Base-by-base conservation (phyloP, 2,797 vertebrate species). In the Hafferia zeledoni region DNA sequence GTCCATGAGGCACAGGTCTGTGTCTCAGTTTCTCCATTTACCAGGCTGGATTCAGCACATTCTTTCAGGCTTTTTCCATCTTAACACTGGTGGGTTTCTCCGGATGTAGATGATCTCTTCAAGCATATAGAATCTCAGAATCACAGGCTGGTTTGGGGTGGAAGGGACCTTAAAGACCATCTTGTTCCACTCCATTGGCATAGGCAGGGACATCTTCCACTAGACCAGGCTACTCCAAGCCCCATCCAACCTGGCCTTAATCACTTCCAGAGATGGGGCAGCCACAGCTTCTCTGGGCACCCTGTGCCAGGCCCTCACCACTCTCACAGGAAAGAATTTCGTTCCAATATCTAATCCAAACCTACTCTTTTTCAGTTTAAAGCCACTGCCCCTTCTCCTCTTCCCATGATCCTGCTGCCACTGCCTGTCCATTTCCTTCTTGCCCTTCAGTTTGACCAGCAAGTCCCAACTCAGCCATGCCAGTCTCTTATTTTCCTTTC, bases 1-100 rank as follows among this genome's bases (percentile, higher is more conserved):
- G 13, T 13, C 43, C 17, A 4, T 1, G 23, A 27, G 11, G n/a
- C 5, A 10, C 18, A 39, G 9, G 12, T 43, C 53, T 6, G 0
- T 55, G 56, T 28, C 65, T 44, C 17, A 2, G 76, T 43, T 60
- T 53, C 49, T 30, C 35, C 37, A 9, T 17, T 39, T 69, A 46
- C 47, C 46, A 60, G 24, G 15, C 18, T 11, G 31, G 13, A 8
- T 23, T 20, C 52, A 72, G 18, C 3, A 4, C 22, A n/a, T 59
- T 52, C 63, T 56, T 67, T 64, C 30, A 50, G 35, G 35, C 25
- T 56, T 69, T 61, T 49, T 19, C 50, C n/a, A 5, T 6, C 33
- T 67, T 19, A 35, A 43, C 43, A 31, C 39, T 6, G 13, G 27
- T 11, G 31, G 17, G 8, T 11, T 86, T 59, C 30, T 44, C 84